A percentile compares a stretch with the other conserved stretches of the same genome.
Evolutionary conservation across 2,113 vertebrate genomes (phyloP).

Genomic region (Choloepus hoffmanni): DNA sequence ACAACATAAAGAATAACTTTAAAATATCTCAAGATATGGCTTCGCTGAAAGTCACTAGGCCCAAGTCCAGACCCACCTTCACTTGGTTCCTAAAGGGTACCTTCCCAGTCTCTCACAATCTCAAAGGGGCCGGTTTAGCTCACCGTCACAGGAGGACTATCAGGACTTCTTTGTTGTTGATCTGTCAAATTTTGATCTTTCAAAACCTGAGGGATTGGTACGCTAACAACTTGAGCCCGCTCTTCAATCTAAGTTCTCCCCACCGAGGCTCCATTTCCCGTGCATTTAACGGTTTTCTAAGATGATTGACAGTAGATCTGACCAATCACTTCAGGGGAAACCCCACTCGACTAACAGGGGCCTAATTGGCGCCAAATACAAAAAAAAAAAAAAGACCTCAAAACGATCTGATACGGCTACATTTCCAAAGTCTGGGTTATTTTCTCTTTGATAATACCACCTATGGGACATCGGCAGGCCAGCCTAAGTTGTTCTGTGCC

Average conservation of each 20-base stretch:
- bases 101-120: background rate
- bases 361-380: background rate
- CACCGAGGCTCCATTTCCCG: background rate
- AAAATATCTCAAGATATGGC: background rate
- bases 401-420: background rate
- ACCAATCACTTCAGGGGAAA: slow-evolving; percentile 38
- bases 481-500: background rate
- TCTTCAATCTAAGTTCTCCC: background rate
- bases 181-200: fast-evolving
- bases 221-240: fast-evolving
- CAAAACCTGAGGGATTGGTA: fast-evolving
- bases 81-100: background rate
- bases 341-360: background rate
- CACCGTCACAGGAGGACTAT: background rate
- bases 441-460: background rate
- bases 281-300: background rate
- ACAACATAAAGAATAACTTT: background rate
- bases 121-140: background rate
- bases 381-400: background rate
- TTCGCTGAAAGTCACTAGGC: background rate
- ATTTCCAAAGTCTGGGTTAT: slow-evolving; percentile 11
- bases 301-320: slow-evolving; percentile 61
- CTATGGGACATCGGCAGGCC: background rate
- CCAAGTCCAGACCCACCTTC: background rate
- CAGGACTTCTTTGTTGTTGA: background rate